Conservation (phyloP, 2,113 vertebrate genomes). For the Podocnemis expansa region DNA sequence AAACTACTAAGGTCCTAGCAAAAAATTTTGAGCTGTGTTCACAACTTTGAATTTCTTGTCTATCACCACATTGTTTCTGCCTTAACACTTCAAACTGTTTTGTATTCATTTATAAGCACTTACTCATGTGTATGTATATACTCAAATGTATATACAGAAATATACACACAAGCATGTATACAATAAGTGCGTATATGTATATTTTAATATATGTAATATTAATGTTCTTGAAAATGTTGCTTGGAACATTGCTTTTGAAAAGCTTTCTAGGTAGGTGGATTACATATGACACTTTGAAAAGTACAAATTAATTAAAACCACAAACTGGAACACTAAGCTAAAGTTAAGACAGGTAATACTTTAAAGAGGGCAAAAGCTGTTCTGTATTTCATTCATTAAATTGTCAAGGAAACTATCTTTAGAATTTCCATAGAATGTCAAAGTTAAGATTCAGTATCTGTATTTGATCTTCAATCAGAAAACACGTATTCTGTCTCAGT, state of each 20-base stretch:
- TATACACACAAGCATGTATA: constrained; percentile 58
- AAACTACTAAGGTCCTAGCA: neutral
- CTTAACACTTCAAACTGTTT: constrained; percentile 23
- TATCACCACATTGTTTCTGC: constrained; percentile 4
- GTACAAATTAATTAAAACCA: fast-evolving
- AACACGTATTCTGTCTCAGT: constrained; percentile 20
- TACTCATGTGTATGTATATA: constrained; percentile 38
- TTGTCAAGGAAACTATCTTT: neutral
- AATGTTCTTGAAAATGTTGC: constrained; percentile 62
- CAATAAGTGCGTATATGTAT: constrained; percentile 51
- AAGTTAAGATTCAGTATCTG: neutral
- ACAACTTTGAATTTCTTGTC: constrained; percentile 47
- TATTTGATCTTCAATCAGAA: neutral
- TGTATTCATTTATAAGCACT: constrained; percentile 22
- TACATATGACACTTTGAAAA: neutral
- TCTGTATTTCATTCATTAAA: neutral
- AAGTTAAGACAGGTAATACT: neutral
- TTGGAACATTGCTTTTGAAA: constrained; percentile 31
- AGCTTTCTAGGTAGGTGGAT: constrained; percentile 1
- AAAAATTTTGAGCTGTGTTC: constrained; percentile 7
- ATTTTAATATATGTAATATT: neutral
- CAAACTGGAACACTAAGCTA: neutral
- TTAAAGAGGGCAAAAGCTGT: neutral
- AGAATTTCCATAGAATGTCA: neutral
- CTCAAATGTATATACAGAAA: constrained; percentile 2